These are phyloP conservation scores for Tyto alba DNA, from an alignment of 2,113 vertebrate species.

Conservation along the genomic window DNA sequence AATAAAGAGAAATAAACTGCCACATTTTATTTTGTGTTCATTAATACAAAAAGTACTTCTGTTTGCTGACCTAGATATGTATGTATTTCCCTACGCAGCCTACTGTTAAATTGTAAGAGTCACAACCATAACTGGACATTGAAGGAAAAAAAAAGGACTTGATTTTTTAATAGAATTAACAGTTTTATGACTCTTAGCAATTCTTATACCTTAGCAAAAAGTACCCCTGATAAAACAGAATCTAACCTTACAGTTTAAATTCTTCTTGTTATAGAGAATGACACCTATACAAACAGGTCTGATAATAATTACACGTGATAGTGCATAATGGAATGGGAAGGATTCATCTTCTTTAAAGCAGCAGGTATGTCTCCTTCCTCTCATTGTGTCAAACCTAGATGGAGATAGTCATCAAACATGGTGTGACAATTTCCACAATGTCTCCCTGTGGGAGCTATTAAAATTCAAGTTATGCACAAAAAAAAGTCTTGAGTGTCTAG, in stretches of 20 bases:
- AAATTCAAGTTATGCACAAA: conserved; percentile 4
- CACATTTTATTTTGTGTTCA: not conserved
- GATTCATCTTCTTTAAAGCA: not conserved
- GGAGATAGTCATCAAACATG: conserved; percentile 34
- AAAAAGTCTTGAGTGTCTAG: not conserved
- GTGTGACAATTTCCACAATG: not conserved
- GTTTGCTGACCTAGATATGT: not conserved
- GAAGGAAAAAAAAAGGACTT: not conserved
- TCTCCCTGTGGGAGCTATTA: conserved; percentile 33
- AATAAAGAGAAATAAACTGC: not conserved
- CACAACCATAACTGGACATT: not conserved
- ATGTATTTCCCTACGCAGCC: not conserved
- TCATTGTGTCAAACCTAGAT: not conserved
- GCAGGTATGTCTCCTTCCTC: not conserved
- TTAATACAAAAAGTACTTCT: not conserved
- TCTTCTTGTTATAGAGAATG: not conserved
- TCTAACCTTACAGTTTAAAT: not conserved
- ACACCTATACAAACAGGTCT: not conserved
- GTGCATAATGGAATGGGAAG: not conserved
- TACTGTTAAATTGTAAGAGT: not conserved
- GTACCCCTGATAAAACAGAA: not conserved
- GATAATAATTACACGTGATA: not conserved
- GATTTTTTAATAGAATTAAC: not conserved
- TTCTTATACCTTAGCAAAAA: not conserved
- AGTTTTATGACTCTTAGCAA: not conserved